These are phyloP conservation scores for Coronaproctus castanopsis DNA, from an alignment of 2,888 invertebrate genomes.

Conservation along the genomic window DNA sequence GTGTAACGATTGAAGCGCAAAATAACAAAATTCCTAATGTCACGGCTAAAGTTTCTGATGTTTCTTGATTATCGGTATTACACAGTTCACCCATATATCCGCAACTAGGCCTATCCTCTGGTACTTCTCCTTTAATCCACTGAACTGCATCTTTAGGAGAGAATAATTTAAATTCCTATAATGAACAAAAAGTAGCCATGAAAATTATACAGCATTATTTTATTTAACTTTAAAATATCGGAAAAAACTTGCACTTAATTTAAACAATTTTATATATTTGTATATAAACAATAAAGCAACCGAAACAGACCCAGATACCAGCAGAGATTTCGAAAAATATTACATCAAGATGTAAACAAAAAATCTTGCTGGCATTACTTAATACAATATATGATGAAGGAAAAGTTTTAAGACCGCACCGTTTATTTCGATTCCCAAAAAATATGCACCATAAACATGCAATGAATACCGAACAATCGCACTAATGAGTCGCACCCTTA, in stretches of 20 bases:
- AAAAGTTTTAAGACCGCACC: no score
- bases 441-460: no score
- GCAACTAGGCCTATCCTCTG: constrained; percentile 80
- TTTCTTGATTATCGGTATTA: constrained; percentile 57
- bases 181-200: no score
- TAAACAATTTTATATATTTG: not conserved
- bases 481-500: no score
- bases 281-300: not conserved
- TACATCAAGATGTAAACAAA: not conserved
- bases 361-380: constrained; percentile 5
- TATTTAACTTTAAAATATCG: not conserved
- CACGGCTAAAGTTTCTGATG: constrained; percentile 60
- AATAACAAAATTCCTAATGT: constrained; percentile 61
- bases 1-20: constrained; percentile 63
- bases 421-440: no score
- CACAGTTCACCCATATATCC: constrained; percentile 82
- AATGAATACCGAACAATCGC: no score
- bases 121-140: constrained; percentile 66
- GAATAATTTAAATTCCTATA: constrained; percentile 53
- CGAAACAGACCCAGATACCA: not conserved
- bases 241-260: not conserved
- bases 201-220: not conserved
- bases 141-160: constrained; percentile 43
- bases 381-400: no score
- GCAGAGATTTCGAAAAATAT: no score